phyloP scores from a whole-genome alignment of 2,888 invertebrate species.

The Clostera curtula region DNA sequence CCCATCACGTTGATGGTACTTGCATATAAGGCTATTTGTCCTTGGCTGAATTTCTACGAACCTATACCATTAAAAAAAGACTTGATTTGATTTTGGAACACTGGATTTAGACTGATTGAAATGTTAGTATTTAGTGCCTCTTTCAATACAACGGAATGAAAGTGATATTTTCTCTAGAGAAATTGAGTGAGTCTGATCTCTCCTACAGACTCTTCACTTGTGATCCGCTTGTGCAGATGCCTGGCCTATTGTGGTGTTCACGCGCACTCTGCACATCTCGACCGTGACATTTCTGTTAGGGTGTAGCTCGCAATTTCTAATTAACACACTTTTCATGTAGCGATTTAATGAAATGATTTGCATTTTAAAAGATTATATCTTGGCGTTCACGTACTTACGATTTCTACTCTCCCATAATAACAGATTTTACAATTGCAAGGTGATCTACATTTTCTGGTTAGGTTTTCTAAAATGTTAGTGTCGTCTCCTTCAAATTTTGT shows the following conservation, averaged over 20 bases:
- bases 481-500: too few species aligned
- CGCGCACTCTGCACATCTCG: constrained; percentile 44
- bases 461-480: too few species aligned
- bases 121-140: too few species aligned
- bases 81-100: not conserved
- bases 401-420: too few species aligned
- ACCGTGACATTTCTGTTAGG: constrained; percentile 64
- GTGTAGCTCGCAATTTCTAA: constrained; percentile 44
- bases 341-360: constrained; percentile 1
- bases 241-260: constrained; percentile 25
- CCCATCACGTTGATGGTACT: constrained; percentile 48
- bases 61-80: constrained; percentile 2
- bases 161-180: constrained; percentile 15
- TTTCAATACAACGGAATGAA: too few species aligned
- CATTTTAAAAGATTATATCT: constrained; percentile 3
- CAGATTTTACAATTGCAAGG: too few species aligned
- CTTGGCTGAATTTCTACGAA: constrained; percentile 33
- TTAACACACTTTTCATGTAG: constrained; percentile 40
- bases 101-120: too few species aligned
- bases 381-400: too few species aligned
- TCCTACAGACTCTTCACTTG: constrained; percentile 36
- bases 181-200: constrained; percentile 28
- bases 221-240: constrained; percentile 23
- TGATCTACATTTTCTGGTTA: too few species aligned
- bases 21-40: constrained; percentile 47